Conservation (phyloP, 2,888 invertebrate genomes). For the Rotaria socialis region DNA sequence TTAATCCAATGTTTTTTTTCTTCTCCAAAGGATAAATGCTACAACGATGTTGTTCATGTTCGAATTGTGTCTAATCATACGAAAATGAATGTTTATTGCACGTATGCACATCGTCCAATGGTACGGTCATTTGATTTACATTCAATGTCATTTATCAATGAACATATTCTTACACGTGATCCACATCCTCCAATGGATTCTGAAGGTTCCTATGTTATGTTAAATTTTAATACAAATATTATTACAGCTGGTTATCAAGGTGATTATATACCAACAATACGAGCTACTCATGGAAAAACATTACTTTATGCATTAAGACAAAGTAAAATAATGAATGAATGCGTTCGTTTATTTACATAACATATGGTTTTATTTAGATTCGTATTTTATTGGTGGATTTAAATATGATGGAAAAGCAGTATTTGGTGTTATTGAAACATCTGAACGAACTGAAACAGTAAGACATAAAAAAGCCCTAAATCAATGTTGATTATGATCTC, state of each 20-base stretch:
- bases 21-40: background rate
- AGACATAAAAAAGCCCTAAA: background rate
- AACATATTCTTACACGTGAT: background rate
- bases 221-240: background rate
- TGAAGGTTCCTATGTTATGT: background rate
- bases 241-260: conserved; percentile 12
- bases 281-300: conserved; percentile 8
- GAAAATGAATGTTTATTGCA: background rate
- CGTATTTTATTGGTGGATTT: conserved; percentile 16
- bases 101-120: conserved; percentile 18
- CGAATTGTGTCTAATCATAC: background rate
- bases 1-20: background rate
- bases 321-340: background rate
- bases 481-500: too few species aligned
- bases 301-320: conserved; percentile 13
- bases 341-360: background rate
- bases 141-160: background rate
- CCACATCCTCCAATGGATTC: conserved; percentile 14
- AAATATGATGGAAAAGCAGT: conserved; percentile 24
- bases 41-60: conserved; percentile 19
- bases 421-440: conserved; percentile 28
- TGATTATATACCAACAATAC: conserved; percentile 35
- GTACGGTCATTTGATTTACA: background rate
- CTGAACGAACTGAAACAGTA: conserved; percentile 16
- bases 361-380: background rate